Evolutionary conservation across 2,888 invertebrate species (phyloP).

Genomic region (Macaria notata): DNA sequence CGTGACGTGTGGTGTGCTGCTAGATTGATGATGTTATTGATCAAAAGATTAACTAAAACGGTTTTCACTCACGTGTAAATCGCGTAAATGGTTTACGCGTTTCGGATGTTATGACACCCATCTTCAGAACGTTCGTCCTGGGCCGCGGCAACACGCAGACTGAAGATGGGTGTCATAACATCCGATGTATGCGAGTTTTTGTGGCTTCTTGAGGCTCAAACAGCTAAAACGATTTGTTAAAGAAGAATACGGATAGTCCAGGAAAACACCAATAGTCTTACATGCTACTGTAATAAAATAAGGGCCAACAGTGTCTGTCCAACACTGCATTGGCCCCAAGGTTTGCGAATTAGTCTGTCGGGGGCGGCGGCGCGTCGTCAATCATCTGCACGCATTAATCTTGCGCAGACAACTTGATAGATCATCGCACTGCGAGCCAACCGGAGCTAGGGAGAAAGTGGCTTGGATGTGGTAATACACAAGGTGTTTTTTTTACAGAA

Average conservation of each 20-base stretch:
- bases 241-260: too few species aligned
- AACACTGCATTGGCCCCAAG: conserved; percentile 57
- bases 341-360: conserved; percentile 68
- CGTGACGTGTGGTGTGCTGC: conserved; percentile 3
- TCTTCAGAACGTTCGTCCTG: too few species aligned
- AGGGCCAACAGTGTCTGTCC: neutral
- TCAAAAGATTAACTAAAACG: too few species aligned
- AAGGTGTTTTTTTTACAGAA: neutral
- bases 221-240: too few species aligned
- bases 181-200: neutral
- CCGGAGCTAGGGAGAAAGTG: conserved; percentile 5
- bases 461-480: conserved; percentile 45
- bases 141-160: too few species aligned
- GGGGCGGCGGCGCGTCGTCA: conserved; percentile 74
- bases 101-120: too few species aligned
- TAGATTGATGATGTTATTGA: conserved; percentile 2
- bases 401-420: conserved; percentile 81
- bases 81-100: too few species aligned
- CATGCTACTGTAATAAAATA: too few species aligned
- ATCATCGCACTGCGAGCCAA: conserved; percentile 68
- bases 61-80: too few species aligned
- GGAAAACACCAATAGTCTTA: too few species aligned
- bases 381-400: conserved; percentile 81
- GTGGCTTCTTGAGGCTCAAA: too few species aligned
- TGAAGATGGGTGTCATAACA: too few species aligned